A percentile compares a stretch with the other conserved stretches of the same genome.
Evolutionary conservation across 2,797 vertebrate species (phyloP).

Genomic region (Sparidentex hasta): DNA sequence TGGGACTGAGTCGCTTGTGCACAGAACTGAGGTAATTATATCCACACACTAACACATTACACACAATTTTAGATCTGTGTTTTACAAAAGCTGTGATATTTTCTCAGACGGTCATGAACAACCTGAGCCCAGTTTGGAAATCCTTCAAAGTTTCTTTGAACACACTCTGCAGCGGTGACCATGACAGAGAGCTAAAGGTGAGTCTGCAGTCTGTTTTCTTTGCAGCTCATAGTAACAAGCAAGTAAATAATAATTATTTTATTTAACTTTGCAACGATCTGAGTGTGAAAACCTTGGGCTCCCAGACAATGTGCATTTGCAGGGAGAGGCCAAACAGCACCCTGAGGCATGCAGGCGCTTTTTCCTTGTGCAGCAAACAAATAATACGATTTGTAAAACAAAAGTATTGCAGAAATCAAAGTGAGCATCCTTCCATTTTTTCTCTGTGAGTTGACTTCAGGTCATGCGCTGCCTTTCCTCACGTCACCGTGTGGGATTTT

Average conservation of each 20-base stretch:
- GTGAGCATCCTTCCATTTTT: background rate
- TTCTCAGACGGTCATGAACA: constrained; percentile 97
- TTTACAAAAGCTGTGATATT: constrained; percentile 8
- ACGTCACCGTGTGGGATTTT: constrained; percentile 39
- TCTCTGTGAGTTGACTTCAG: constrained; percentile 19
- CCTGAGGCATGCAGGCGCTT: constrained; percentile 12
- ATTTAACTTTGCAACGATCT: constrained; percentile 11
- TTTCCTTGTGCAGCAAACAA: constrained; percentile 28
- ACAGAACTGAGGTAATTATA: constrained; percentile 94
- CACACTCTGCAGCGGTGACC: constrained; percentile 97
- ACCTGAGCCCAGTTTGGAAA: constrained; percentile 98
- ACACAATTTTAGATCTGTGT: background rate
- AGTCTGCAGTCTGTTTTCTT: constrained; percentile 53
- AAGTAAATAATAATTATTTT: background rate
- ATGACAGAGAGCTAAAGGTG: constrained; percentile 96
- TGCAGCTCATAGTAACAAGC: background rate
- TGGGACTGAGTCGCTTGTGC: constrained; percentile 95
- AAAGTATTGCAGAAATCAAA: background rate
- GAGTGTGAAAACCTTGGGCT: background rate
- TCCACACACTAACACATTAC: background rate
- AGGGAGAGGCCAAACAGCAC: constrained; percentile 24
- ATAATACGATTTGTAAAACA: constrained; percentile 19
- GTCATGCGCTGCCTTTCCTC: constrained; percentile 24
- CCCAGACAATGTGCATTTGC: background rate
- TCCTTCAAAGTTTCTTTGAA: constrained; percentile 98